phyloP scores from a whole-genome alignment of 2,888 invertebrate genomes.

The Ophonus ardosiacus region DNA sequence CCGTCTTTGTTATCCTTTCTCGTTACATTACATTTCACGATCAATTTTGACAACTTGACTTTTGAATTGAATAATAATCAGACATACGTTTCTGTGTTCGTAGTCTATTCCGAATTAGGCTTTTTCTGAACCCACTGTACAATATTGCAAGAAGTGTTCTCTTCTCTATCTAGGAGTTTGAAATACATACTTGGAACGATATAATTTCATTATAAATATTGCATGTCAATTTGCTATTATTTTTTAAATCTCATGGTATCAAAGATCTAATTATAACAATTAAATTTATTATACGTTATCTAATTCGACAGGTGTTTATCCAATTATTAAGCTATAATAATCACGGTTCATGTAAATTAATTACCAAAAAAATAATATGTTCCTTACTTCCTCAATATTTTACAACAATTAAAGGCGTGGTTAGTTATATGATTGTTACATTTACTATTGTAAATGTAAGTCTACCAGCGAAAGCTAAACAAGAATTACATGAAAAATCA shows the following conservation, averaged over 20 bases:
- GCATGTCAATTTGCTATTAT: background rate
- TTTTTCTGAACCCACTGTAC: no score
- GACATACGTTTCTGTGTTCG: no score
- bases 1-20: no score
- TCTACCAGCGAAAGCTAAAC: constrained; percentile 29
- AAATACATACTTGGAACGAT: no score
- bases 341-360: constrained; percentile 27
- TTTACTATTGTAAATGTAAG: constrained; percentile 2
- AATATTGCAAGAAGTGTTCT: no score
- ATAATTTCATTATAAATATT: no score
- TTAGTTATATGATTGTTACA: constrained; percentile 28
- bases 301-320: constrained; percentile 21
- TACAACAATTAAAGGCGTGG: constrained; percentile 43
- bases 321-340: background rate
- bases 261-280: background rate
- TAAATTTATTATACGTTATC: background rate
- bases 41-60: no score
- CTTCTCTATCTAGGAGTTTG: no score
- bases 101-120: no score
- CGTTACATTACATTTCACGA: no score
- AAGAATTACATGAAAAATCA: constrained; percentile 22
- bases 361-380: constrained; percentile 8
- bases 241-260: background rate
- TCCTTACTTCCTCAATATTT: constrained; percentile 26
- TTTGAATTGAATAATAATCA: no score